Conservation (phyloP, 2,888 invertebrate genomes). For the Oithona nana region DNA sequence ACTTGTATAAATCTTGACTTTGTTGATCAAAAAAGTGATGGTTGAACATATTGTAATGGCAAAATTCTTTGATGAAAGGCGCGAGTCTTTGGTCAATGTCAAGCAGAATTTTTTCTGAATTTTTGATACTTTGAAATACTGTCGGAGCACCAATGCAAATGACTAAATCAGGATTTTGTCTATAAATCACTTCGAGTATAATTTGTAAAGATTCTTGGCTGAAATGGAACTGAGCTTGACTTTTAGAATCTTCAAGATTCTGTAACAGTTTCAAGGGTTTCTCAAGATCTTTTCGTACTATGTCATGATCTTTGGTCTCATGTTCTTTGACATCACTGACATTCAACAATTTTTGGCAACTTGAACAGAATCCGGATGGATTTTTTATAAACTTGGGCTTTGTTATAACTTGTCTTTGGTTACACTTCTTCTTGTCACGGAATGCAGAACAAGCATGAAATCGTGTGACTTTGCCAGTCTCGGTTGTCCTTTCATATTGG, state of each 20-base stretch:
- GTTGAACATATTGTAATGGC: slow-evolving; percentile 79
- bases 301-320: no score
- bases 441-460: slow-evolving; percentile 70
- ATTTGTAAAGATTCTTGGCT: slow-evolving; percentile 43
- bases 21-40: slow-evolving; percentile 50
- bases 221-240: slow-evolving; percentile 75
- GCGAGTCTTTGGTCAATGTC: slow-evolving; percentile 55
- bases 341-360: no score
- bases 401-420: no score
- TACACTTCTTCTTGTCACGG: slow-evolving; percentile 58
- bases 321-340: no score
- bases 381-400: no score
- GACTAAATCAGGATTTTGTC: slow-evolving; percentile 30
- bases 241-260: slow-evolving; percentile 53
- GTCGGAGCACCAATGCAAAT: slow-evolving; percentile 73
- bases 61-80: slow-evolving; percentile 21
- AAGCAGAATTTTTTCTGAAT: slow-evolving; percentile 44
- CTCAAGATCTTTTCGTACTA: no score
- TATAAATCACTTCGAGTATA: slow-evolving; percentile 31
- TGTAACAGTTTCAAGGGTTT: no score
- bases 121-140: slow-evolving; percentile 29
- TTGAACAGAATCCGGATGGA: no score
- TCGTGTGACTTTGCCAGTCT: no score
- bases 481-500: no score
- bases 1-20: slow-evolving; percentile 20